Evolutionary conservation across 2,888 invertebrate genomes (phyloP).

Genomic region (Dasysyrphus tricinctus): DNA sequence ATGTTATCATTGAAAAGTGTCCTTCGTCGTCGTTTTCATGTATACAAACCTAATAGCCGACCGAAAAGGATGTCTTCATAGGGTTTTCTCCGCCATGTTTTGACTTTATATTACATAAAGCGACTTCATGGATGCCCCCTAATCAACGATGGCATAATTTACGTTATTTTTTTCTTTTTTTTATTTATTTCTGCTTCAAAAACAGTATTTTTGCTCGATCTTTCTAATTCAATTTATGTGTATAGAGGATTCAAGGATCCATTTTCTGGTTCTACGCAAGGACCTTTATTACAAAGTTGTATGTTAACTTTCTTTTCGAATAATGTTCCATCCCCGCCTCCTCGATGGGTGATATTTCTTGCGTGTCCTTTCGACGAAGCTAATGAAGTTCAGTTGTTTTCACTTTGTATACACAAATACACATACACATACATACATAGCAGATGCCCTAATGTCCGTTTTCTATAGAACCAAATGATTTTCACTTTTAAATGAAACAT

Average conservation of each 20-base stretch:
- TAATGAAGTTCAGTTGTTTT: conserved; percentile 73
- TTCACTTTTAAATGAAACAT: conserved; percentile 68
- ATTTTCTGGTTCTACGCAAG: conserved; percentile 3
- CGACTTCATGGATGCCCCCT: conserved; percentile 61
- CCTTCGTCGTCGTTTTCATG: conserved; percentile 11
- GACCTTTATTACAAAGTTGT: not conserved
- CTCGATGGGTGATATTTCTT: not conserved
- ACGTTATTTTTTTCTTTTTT: conserved; percentile 6
- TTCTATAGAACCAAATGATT: conserved; percentile 36
- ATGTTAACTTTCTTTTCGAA: conserved; percentile 18
- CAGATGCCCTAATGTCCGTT: not conserved
- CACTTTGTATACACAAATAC: conserved; percentile 38
- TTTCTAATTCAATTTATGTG: conserved; percentile 68
- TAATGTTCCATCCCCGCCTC: not conserved
- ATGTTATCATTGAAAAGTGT: conserved; percentile 45
- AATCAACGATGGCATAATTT: conserved; percentile 67
- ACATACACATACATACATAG: not conserved
- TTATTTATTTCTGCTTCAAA: conserved; percentile 8
- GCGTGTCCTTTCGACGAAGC: conserved; percentile 33
- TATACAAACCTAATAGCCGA: not conserved
- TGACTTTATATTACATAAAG: conserved; percentile 45
- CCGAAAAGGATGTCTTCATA: not conserved
- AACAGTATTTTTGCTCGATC: conserved; percentile 42
- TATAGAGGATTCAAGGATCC: conserved; percentile 15
- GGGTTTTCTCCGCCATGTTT: conserved; percentile 27